Base-by-base conservation (phyloP, 2,888 invertebrate species). In the Nomada ferruginata region DNA sequence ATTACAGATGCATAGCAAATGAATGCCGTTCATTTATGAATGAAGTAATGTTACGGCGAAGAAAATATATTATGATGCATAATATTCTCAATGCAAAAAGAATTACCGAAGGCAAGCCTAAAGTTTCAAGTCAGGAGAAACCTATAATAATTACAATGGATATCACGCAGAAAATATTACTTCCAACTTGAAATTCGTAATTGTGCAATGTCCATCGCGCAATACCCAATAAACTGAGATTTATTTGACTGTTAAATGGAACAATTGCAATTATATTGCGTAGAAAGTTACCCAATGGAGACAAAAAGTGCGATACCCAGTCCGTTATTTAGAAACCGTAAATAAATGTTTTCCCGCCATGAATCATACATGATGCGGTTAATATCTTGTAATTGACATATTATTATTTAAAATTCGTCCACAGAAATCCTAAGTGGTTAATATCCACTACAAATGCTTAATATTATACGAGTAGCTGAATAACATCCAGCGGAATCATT, bases 211-310 rank as follows among this genome's bases (percentile, higher is more conserved):
- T n/a, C n/a, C 36, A 60, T 7, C 9, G 42, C 20, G 44, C 20
- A 42, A 44, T 13, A 11, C 18, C 42, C n/a, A 44, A 42, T 44
- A 20, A 10, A 20, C 44, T 44, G 44, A 42, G 20, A 20, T 61
- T 44, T 42, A 61, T 61, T 61, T 61, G 42, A 61, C 42, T 60
- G 10, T 42, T n/a, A 60, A 60, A 42, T 60, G 42, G 26, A n/a
- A 60, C 60, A 60, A 60, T n/a, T 59, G 59, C 29, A 59, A 29
- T 59, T 59, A 18, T 9, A 36, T 59, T 59, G 42, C n/a, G n/a
- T 11, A 60, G n/a, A 15, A 42, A 42, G n/a, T 60, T 42, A 2
- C 60, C n/a, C 42, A 26, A 60, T 60, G n/a, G 36, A n/a, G n/a
- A 11, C 4, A 36, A 42, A 60, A 36, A 60, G 9, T 42, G 47